Evolutionary conservation across 2,888 invertebrate genomes (phyloP), one percentile per base, ranked within the genome.

Genomic region (Melieria picta): DNA sequence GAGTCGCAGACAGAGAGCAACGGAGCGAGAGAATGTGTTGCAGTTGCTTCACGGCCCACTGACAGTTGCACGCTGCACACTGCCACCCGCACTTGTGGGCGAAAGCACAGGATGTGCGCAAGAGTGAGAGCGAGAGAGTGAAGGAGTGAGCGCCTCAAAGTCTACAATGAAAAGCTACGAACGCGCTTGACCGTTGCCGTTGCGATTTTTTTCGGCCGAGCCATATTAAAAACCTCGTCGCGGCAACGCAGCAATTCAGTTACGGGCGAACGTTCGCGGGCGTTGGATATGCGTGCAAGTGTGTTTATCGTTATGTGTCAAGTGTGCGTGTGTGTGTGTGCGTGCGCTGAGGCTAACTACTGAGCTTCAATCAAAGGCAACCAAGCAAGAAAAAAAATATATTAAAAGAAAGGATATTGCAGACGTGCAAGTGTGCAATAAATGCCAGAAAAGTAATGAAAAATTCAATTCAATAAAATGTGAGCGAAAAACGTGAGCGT

Each of bases 261-360:
- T 65, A 46, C 56, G 65, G 46, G 64, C 58, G 64, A 64, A 52
- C 45, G 30, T 65, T 71, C 65, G 71, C 71, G 46, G 52, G 46
- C 47, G 16, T 60, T 65, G 65, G 71, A 65, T 65, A 60, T 71
- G 50, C n/a, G 16, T 13, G 56, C 16, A 56, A 56, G 16, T 56
- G 56, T 56, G 56, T 5, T 5, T 10, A 10, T 42, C 43, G 10
- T 7, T 10, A 58, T 16, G 7, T 42, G 10, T 7, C 10, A 42
- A 58, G 45, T 60, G 13, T 11, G 57, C n/a, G n/a, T 65, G 55
- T 16, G 58, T n/a, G n/a, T 45, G 46, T n/a, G 64, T 42, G 10
- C 30, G 13, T 47, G 10, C 42, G 57, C 5, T 30, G 30, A 30
- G 30, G 30, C 30, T 30, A 30, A 30, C 30, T 30, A 30, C 30